Percentiles rank a stretch among this genome's conserved stretches.
phyloP scores from a whole-genome alignment of 2,888 invertebrate genomes.

The Conistra vaccinii region DNA sequence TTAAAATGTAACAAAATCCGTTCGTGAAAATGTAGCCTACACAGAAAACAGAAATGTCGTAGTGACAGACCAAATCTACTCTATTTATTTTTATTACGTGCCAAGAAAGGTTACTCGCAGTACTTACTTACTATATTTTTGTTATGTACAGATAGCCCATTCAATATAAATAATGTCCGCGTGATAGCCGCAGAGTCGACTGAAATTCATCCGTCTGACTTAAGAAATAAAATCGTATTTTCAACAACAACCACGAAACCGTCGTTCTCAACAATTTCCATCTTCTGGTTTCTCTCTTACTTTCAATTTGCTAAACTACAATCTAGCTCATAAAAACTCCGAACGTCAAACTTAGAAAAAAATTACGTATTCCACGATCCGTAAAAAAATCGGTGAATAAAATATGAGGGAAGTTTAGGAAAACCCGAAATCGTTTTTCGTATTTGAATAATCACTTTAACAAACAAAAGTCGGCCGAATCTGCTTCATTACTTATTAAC shows the following conservation, averaged over 20 bases:
- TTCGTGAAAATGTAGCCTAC: constrained; percentile 26
- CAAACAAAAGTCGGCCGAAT: constrained; percentile 88
- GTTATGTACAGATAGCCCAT: constrained; percentile 65
- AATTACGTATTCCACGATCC: constrained; percentile 85
- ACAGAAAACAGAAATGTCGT: constrained; percentile 57
- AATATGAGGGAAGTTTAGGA: constrained; percentile 89
- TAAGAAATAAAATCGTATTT: constrained; percentile 55
- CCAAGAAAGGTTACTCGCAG: constrained; percentile 62
- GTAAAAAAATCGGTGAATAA: constrained; percentile 89
- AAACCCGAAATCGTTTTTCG: constrained; percentile 89
- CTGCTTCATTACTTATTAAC: constrained; percentile 90
- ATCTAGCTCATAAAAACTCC: constrained; percentile 64
- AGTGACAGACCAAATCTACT: constrained; percentile 62
- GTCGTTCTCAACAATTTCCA: constrained; percentile 43
- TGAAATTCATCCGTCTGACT: constrained; percentile 51
- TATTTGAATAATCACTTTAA: constrained; percentile 91
- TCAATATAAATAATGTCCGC: constrained; percentile 69
- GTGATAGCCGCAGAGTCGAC: constrained; percentile 55
- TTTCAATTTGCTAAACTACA: constrained; percentile 60
- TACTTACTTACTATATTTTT: constrained; percentile 67
- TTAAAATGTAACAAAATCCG: constrained; percentile 19
- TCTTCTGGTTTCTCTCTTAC: constrained; percentile 44
- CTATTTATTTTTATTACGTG: constrained; percentile 69
- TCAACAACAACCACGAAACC: constrained; percentile 24
- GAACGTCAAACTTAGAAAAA: constrained; percentile 80